Evolutionary conservation across 2,888 invertebrate genomes (phyloP), one percentile per base, ranked within the genome.

Genomic region (Erebia epiphron): DNA sequence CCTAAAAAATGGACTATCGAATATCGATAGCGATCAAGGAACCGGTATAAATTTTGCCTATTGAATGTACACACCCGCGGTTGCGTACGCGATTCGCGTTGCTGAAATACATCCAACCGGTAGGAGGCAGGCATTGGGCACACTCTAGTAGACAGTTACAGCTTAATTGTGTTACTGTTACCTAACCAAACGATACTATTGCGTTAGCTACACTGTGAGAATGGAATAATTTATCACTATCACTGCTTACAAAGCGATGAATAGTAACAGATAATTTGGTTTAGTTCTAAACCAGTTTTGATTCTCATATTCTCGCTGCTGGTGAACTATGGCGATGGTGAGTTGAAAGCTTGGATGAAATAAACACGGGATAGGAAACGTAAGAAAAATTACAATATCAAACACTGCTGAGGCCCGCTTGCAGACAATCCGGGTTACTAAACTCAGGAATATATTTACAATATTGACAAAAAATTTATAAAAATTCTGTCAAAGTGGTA

Each of bases 131-230:
- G 50, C 8, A 50, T 1, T 11, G 7, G 11, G 11, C 13, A 54
- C 9, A 54, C 54, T 18, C 10, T 69, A 60, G 43, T 43, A 9
- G 43, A 43, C 58, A 67, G 62, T 67, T 67, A 69, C 68, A 61
- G 26, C 18, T 70, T 70, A 70, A 73, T 73, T 70, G 70, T 66
- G 68, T 70, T 68, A 70, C 70, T 52, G 66, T 70, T 70, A 73
- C 73, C 70, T 66, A 73, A 70, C 65, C 54, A 57, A 70, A 70
- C 65, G 61, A 68, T 62, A 16, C 26, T n/a, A 66, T 73, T 68
- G 68, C 62, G 66, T 52, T 66, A 16, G 43, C 2, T 56, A 54
- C 46, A 54, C n/a, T 21, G 67, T 67, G 57, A 67, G 67, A 67
- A 58, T 67, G 67, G 60, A 46, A 65, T 58, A 68, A 73, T 70